Evolutionary conservation across 1,140 invertebrate genomes (phyloP).

Genomic region (Leptinotarsa texana): DNA sequence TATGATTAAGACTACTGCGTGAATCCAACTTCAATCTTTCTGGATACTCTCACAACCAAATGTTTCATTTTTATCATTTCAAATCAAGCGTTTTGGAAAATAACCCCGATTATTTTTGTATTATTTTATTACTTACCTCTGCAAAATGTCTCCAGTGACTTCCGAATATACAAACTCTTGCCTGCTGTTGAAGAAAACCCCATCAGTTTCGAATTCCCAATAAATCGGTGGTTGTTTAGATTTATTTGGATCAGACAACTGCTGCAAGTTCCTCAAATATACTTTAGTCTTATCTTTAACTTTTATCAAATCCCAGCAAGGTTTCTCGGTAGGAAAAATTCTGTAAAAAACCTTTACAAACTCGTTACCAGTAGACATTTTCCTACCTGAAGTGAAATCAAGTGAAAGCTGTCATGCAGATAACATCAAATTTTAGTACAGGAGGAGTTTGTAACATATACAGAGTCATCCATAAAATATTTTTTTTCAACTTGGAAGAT

Average conservation of each 20-base stretch:
- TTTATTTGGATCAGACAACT: conserved; percentile 33
- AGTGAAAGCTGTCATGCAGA: neutral
- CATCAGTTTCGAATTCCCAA: conserved; percentile 47
- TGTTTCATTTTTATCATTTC: too few relatives aligned
- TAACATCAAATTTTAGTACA: neutral
- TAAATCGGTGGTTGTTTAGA: conserved; percentile 31
- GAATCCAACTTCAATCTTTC: too few relatives aligned
- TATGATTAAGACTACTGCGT: too few relatives aligned
- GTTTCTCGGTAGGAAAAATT: conserved; percentile 41
- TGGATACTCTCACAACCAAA: too few relatives aligned
- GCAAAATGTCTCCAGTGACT: conserved; percentile 38
- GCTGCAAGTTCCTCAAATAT: conserved; percentile 42
- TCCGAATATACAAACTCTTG: conserved; percentile 40
- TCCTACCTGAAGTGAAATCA: neutral
- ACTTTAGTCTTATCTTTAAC: conserved; percentile 43
- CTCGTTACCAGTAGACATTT: conserved; percentile 17
- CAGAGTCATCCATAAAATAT: too few relatives aligned
- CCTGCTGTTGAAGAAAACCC: conserved; percentile 41
- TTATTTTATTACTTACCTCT: conserved; percentile 32
- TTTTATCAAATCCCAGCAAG: conserved; percentile 41
- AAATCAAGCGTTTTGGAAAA: too few relatives aligned
- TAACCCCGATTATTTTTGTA: too few relatives aligned
- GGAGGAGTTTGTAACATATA: too few relatives aligned
- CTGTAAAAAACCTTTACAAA: conserved; percentile 42
- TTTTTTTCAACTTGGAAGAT: too few relatives aligned